Conservation (phyloP, 2,888 invertebrate species). For the Dicyrtomina minuta region DNA sequence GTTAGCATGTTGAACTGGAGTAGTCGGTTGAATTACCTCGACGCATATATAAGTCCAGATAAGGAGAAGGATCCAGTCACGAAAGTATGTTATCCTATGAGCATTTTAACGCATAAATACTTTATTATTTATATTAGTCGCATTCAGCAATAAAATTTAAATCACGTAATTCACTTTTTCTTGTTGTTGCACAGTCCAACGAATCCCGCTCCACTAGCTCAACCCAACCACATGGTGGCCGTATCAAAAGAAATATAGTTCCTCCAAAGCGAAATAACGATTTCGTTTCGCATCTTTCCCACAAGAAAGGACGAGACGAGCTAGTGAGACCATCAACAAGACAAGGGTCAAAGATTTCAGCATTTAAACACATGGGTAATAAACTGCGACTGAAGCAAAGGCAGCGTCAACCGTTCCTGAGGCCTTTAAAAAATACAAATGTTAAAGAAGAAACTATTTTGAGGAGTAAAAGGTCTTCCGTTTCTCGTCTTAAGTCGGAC, state of each 20-base stretch:
- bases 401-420: conserved; percentile 6
- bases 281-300: conserved; percentile 24
- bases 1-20: conserved; percentile 50
- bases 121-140: too few species aligned
- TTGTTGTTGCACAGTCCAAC: not conserved
- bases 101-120: too few species aligned
- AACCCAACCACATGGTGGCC: not conserved
- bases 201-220: too few species aligned
- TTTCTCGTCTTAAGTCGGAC: not conserved
- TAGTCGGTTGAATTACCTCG: conserved; percentile 28
- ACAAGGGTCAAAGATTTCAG: conserved; percentile 3
- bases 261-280: conserved; percentile 31
- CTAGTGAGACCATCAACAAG: not conserved
- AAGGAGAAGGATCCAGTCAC: conserved; percentile 12
- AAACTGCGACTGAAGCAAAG: conserved; percentile 12
- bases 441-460: conserved; percentile 10
- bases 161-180: not conserved
- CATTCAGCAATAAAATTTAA: too few species aligned
- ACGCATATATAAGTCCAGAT: conserved; percentile 20
- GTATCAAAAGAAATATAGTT: conserved; percentile 17
- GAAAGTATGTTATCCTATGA: not conserved
- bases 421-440: not conserved
- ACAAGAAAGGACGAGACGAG: not conserved
- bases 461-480: not conserved
- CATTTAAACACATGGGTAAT: conserved; percentile 12